These are phyloP conservation scores for Clepsis dumicolana DNA, from an alignment of 2,888 invertebrate species.

Conservation along the genomic window DNA sequence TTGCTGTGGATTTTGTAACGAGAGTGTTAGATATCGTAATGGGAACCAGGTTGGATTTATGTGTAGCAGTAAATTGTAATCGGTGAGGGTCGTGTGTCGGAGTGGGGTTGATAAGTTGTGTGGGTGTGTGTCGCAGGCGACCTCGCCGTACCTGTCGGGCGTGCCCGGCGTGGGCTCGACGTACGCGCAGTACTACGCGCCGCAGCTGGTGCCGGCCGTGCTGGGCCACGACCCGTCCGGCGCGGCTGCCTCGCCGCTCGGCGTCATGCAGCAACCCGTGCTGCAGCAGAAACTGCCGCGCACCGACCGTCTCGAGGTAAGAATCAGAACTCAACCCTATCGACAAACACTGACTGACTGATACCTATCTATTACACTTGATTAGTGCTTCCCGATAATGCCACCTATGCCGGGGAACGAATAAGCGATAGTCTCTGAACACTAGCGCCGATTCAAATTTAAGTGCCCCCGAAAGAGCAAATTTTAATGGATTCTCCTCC, in stretches of 20 bases:
- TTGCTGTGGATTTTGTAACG: slow-evolving; percentile 39
- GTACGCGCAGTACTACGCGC: slow-evolving; percentile 96
- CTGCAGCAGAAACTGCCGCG: slow-evolving; percentile 97
- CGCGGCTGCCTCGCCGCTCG: slow-evolving; percentile 92
- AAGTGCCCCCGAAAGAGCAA: neutral
- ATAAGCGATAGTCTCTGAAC: slow-evolving; percentile 40
- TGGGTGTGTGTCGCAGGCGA: slow-evolving; percentile 87
- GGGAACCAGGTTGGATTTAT: slow-evolving; percentile 18
- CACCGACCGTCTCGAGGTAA: slow-evolving; percentile 98
- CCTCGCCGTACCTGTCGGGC: slow-evolving; percentile 96
- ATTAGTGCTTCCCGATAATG: slow-evolving; percentile 75
- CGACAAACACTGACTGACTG: slow-evolving; percentile 55
- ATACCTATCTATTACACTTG: slow-evolving; percentile 51
- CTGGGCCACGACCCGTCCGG: slow-evolving; percentile 94
- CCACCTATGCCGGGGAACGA: slow-evolving; percentile 70
- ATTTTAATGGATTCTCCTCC: neutral
- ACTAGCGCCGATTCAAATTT: slow-evolving; percentile 8
- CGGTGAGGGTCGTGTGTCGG: slow-evolving; percentile 10
- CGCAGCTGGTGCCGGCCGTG: slow-evolving; percentile 95
- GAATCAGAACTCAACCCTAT: slow-evolving; percentile 65
- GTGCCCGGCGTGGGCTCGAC: slow-evolving; percentile 95
- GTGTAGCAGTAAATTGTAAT: slow-evolving; percentile 26
- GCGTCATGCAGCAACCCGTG: slow-evolving; percentile 95
- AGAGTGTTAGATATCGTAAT: slow-evolving; percentile 27
- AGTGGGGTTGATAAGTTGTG: slow-evolving; percentile 47